Evolutionary conservation across 2,888 invertebrate genomes (phyloP).

Genomic region (Tiphia femorata): DNA sequence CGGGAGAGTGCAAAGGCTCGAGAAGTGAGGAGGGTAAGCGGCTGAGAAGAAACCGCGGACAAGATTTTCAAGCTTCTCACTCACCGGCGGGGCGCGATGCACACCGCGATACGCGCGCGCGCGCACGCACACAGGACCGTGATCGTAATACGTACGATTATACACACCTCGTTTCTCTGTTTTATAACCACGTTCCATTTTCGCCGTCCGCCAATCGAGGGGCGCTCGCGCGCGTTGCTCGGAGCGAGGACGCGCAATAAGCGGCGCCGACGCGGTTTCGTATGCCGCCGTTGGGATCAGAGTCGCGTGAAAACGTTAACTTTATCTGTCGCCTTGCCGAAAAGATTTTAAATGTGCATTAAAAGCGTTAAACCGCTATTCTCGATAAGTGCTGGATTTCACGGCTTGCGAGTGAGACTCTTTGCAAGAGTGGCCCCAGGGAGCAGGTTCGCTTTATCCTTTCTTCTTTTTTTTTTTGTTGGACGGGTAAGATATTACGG

Average conservation of each 20-base stretch:
- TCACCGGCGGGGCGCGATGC: conserved; percentile 18
- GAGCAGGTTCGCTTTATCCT: too few relatives aligned
- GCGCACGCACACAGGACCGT: background rate
- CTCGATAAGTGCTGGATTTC: conserved; percentile 31
- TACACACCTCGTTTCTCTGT: too few relatives aligned
- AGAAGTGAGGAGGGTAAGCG: background rate
- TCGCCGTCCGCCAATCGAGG: too few relatives aligned
- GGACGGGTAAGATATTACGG: too few relatives aligned
- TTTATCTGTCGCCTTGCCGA: conserved; percentile 44
- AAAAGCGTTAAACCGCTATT: conserved; percentile 49
- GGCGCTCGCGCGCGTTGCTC: background rate
- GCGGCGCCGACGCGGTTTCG: too few relatives aligned
- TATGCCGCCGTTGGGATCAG: too few relatives aligned
- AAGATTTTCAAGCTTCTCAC: conserved; percentile 26
- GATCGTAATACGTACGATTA: too few relatives aligned
- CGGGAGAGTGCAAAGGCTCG: conserved; percentile 2
- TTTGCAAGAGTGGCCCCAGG: too few relatives aligned
- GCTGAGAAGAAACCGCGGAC: conserved; percentile 8
- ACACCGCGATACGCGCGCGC: background rate
- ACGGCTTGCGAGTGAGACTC: too few relatives aligned
- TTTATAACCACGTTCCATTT: too few relatives aligned
- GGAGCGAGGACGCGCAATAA: background rate
- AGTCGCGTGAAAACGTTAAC: conserved; percentile 37
- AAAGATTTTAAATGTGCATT: conserved; percentile 48
- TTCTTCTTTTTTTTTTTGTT: too few relatives aligned